These are phyloP conservation scores for Crypturellus tataupa DNA, from an alignment of 2,797 vertebrate genomes.

Conservation along the genomic window DNA sequence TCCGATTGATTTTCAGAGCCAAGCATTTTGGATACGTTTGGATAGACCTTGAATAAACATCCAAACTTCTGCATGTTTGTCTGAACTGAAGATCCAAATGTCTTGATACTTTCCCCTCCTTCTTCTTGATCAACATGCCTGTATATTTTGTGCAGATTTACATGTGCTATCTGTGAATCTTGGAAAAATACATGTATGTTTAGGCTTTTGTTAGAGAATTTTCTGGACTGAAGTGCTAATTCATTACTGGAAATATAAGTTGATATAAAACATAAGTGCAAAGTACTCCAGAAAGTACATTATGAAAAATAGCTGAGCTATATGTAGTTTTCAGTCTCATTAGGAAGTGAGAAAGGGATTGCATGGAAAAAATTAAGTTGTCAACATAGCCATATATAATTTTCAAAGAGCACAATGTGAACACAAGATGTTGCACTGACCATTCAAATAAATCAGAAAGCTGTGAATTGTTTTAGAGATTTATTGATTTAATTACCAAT, in stretches of 20 bases:
- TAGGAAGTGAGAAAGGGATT: conserved; percentile 59
- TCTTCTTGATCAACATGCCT: neutral
- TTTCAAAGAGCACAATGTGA: conserved; percentile 61
- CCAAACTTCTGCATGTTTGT: conserved; percentile 4
- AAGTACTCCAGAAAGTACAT: conserved; percentile 45
- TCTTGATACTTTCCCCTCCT: neutral
- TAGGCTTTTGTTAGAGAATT: conserved; percentile 20
- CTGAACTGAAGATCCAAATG: conserved; percentile 30
- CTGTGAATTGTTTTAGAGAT: conserved; percentile 45
- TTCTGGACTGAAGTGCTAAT: conserved; percentile 38
- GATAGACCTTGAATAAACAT: conserved; percentile 37
- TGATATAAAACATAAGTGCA: conserved; percentile 54
- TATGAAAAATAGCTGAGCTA: conserved; percentile 53
- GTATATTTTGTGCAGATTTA: neutral
- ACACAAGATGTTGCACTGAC: conserved; percentile 56
- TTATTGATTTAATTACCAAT: conserved; percentile 56
- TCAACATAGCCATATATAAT: conserved; percentile 56
- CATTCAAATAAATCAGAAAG: conserved; percentile 62
- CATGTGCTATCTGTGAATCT: neutral
- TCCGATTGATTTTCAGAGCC: conserved; percentile 38
- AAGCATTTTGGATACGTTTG: conserved; percentile 41
- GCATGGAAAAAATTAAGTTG: conserved; percentile 74
- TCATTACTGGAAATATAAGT: conserved; percentile 48
- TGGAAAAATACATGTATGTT: neutral
- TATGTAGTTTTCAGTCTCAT: conserved; percentile 48